Conservation (phyloP, 2,797 vertebrate species). For the Microchirus variegatus region DNA sequence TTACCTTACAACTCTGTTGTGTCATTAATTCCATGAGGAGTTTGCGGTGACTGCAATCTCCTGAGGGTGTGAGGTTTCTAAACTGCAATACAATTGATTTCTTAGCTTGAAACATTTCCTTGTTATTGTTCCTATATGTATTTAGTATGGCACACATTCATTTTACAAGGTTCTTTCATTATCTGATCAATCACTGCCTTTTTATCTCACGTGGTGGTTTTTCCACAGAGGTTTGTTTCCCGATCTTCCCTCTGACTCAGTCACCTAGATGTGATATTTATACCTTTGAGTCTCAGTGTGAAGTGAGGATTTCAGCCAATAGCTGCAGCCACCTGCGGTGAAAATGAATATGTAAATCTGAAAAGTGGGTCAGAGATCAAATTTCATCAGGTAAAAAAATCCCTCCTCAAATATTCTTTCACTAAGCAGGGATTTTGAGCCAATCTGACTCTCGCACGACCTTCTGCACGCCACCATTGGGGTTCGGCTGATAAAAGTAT, state of each 20-base stretch:
- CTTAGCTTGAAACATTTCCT: constrained; percentile 12
- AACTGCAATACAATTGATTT: constrained; percentile 45
- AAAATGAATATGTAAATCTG: constrained; percentile 78
- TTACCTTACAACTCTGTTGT: constrained; percentile 31
- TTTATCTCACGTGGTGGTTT: constrained; percentile 64
- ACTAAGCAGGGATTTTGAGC: constrained; percentile 54
- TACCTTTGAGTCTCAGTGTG: constrained; percentile 73
- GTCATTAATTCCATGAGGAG: constrained; percentile 40
- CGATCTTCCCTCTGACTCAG: constrained; percentile 55
- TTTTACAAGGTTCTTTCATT: constrained; percentile 56
- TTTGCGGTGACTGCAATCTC: constrained; percentile 22
- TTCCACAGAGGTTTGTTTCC: constrained; percentile 51
- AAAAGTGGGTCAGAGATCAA: constrained; percentile 76
- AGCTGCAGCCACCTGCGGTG: constrained; percentile 68
- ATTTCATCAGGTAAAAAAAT: constrained; percentile 70
- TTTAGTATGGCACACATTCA: constrained; percentile 34
- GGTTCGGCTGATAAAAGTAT: constrained; percentile 57
- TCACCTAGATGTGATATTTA: constrained; percentile 66
- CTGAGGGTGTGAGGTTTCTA: constrained; percentile 10
- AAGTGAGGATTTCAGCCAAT: constrained; percentile 68
- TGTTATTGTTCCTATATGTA: too few species aligned
- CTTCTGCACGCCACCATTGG: constrained; percentile 60
- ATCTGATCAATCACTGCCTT: constrained; percentile 67
- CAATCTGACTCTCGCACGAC: constrained; percentile 60
- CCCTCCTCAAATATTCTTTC: constrained; percentile 61